phyloP scores from a whole-genome alignment of 2,888 invertebrate species.

The Rhagonycha lutea region DNA sequence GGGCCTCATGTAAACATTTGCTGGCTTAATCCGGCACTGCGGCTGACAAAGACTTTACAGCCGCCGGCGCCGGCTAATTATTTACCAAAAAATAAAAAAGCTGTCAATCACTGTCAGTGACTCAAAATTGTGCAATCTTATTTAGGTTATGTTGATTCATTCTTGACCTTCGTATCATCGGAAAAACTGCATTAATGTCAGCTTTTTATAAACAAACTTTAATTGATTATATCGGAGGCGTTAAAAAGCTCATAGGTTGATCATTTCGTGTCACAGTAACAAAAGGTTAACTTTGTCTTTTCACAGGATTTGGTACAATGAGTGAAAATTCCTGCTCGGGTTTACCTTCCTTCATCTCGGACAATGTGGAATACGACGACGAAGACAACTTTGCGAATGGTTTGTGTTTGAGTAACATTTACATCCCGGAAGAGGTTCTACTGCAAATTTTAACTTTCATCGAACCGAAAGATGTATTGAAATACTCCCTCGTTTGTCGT shows the following conservation, averaged over 20 bases:
- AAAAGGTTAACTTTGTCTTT: background rate
- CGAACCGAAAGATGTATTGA: constrained; percentile 46
- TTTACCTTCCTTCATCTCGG: background rate
- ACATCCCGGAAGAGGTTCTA: constrained; percentile 54
- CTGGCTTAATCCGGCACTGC: too few relatives aligned
- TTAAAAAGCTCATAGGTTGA: background rate
- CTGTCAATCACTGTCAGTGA: too few relatives aligned
- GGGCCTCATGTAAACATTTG: too few relatives aligned
- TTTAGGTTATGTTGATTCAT: background rate
- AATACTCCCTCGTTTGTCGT: constrained; percentile 53
- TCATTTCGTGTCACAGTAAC: background rate
- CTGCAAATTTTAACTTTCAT: constrained; percentile 45
- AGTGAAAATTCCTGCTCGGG: background rate
- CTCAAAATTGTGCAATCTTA: background rate
- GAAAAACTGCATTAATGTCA: background rate
- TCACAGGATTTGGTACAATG: background rate
- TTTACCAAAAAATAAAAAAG: too few relatives aligned
- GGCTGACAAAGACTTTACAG: too few relatives aligned
- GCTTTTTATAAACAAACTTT: background rate
- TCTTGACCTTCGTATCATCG: background rate
- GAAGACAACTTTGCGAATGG: constrained; percentile 5
- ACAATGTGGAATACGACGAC: background rate
- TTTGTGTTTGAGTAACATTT: constrained; percentile 26
- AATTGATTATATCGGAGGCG: background rate
- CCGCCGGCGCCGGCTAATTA: too few relatives aligned